Evolutionary conservation across 2,888 invertebrate species (phyloP), one percentile per base, ranked within the genome.

Genomic region (Cistogaster globosa): DNA sequence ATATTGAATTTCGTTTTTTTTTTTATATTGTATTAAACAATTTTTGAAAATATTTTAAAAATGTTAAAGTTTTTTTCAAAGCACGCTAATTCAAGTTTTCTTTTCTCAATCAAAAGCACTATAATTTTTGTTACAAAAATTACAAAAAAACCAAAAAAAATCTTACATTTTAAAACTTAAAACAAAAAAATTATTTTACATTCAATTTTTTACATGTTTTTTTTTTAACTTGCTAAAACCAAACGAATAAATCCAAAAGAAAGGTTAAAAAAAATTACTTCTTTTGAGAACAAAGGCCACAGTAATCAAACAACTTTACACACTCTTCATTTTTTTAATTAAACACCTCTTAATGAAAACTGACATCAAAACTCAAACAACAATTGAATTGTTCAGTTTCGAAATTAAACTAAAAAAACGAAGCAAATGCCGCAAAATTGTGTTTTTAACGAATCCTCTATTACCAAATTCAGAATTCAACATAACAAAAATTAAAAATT

Each of bases 41-140:
- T 68, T 83, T 83, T 82, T 53, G 18, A 78, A 82, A 80, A 51
- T 53, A 67, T 14, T 72, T 76, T 69, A 55, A 72, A 72, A 83
- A 53, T 77, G 83, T 86, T 86, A 68, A 86, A 77, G 80, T 83
- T 86, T 85, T 26, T 84, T 85, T 85, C 78, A 79, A 75, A 85
- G 85, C 85, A 85, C 85, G 85, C 86, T 86, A 77, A 77, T 83
- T 83, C 80, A 83, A 86, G 80, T 80, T 83, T 83, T 86, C 80
- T 83, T 74, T 77, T 69, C 63, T 80, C 68, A 86, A 75, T 79
- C 85, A 82, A 86, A 80, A 83, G 80, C 86, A 83, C 80, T 77
- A 20, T 74, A 63, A 82, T 83, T 81, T 83, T 77, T 72, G 77
- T 83, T 86, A 72, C 65, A 80, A 63, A 80, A 80, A 57, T 67